These are phyloP conservation scores for Macroramphosus scolopax DNA, from an alignment of 2,797 vertebrate species.

Conservation along the genomic window DNA sequence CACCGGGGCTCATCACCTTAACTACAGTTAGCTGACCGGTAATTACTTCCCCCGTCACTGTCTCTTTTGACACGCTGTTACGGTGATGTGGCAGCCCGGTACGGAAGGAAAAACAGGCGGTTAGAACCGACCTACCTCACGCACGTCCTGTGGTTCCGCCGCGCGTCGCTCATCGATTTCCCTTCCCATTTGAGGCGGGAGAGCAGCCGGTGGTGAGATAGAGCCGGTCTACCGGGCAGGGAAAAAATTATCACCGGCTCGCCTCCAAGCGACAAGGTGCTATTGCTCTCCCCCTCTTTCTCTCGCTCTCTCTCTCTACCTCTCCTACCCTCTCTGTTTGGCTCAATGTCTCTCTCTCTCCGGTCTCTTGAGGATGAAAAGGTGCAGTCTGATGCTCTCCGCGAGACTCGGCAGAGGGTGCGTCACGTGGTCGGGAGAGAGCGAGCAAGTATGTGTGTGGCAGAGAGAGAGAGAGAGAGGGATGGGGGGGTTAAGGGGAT, in stretches of 20 bases:
- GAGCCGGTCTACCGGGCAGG: conserved; percentile 52
- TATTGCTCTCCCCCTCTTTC: conserved; percentile 35
- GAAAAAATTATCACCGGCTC: conserved; percentile 56
- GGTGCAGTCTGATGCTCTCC: conserved; percentile 76
- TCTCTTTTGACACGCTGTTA: conserved; percentile 19
- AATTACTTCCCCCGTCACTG: not conserved
- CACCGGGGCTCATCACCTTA: conserved; percentile 42
- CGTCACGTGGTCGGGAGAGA: conserved; percentile 64
- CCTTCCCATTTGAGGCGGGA: conserved; percentile 48
- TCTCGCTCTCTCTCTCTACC: conserved; percentile 30
- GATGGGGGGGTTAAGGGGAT: conserved; percentile 69
- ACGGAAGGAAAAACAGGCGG: no score
- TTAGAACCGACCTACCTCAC: conserved; percentile 60
- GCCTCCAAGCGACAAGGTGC: conserved; percentile 62
- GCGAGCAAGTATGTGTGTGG: not conserved
- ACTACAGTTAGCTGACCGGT: conserved; percentile 14
- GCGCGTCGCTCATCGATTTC: conserved; percentile 55
- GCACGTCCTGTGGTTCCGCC: conserved; percentile 49
- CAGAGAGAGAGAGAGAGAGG: conserved; percentile 25
- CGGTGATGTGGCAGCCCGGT: not conserved
- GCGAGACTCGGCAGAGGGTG: conserved; percentile 62
- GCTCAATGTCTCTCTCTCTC: conserved; percentile 31
- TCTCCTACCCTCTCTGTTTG: conserved; percentile 18
- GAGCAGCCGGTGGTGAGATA: conserved; percentile 38
- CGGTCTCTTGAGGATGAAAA: conserved; percentile 67